Evolutionary conservation across 1,140 invertebrate species (phyloP).

Genomic region (Drosophila novamexicana): DNA sequence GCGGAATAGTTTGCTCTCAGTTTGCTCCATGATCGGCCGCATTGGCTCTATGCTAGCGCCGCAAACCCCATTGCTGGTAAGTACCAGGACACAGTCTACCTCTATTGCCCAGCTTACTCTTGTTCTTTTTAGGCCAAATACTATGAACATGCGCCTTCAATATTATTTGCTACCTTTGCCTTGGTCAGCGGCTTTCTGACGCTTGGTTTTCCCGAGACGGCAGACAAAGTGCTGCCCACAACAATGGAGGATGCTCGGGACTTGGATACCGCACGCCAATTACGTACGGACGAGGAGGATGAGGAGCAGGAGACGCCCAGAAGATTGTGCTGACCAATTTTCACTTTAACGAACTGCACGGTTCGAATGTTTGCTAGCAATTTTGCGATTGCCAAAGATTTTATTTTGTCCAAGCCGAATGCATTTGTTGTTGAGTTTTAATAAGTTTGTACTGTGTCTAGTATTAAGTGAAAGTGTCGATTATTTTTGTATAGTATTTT

Average conservation of each 20-base stretch:
- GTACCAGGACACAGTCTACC: not conserved
- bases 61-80: constrained; percentile 86
- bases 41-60: constrained; percentile 89
- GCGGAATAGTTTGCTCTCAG: constrained; percentile 87
- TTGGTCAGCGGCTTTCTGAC: constrained; percentile 86
- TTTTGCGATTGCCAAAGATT: constrained; percentile 32
- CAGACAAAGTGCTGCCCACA: constrained; percentile 87
- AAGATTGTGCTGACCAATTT: constrained; percentile 24
- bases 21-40: constrained; percentile 89
- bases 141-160: constrained; percentile 87
- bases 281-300: not conserved
- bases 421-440: constrained; percentile 37
- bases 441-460: constrained; percentile 15
- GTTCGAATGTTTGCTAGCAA: constrained; percentile 22
- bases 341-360: not conserved
- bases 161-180: constrained; percentile 89
- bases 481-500: constrained; percentile 34
- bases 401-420: constrained; percentile 11
- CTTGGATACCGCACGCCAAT: constrained; percentile 56
- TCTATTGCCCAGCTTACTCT: not conserved
- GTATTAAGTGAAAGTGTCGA: constrained; percentile 36
- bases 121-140: constrained; percentile 62
- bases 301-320: constrained; percentile 10
- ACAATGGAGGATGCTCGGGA: constrained; percentile 87
- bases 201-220: constrained; percentile 88